Conservation (phyloP, 1,140 invertebrate genomes). For the Drosophila carrolli region DNA sequence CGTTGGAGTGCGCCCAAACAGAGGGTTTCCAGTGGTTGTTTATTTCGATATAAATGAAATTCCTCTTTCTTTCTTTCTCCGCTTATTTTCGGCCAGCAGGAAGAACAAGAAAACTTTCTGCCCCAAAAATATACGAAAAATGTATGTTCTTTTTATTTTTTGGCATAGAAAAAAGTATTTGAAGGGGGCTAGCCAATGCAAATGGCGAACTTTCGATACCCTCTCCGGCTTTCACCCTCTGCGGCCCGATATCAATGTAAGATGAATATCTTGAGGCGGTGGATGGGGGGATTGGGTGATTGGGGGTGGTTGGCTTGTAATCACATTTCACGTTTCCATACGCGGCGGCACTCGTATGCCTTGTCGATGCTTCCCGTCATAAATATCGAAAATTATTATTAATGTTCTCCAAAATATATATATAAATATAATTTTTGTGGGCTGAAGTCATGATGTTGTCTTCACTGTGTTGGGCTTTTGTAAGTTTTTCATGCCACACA, state of each 20-base stretch:
- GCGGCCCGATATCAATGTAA: conserved; percentile 59
- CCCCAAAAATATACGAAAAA: conserved; percentile 52
- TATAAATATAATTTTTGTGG: conserved; percentile 9
- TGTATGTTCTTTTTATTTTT: conserved; percentile 46
- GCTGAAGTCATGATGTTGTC: conserved; percentile 29
- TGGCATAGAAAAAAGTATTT: conserved; percentile 54
- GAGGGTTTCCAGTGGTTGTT: conserved; percentile 84
- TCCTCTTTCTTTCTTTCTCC: conserved; percentile 61
- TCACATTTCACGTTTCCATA: conserved; percentile 73
- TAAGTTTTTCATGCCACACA: conserved; percentile 40
- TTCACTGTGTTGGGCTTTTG: conserved; percentile 29
- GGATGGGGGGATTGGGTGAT: conserved; percentile 39
- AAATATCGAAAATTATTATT: conserved; percentile 83
- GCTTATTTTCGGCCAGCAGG: conserved; percentile 62
- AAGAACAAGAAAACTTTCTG: conserved; percentile 61
- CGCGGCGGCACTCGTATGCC: conserved; percentile 47
- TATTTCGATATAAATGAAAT: conserved; percentile 84
- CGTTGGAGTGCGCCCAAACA: conserved; percentile 81
- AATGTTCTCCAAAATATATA: conserved; percentile 55
- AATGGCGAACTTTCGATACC: conserved; percentile 69
- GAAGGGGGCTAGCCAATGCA: conserved; percentile 49
- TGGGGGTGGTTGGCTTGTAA: conserved; percentile 64
- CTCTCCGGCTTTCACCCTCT: conserved; percentile 35
- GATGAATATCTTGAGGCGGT: conserved; percentile 40
- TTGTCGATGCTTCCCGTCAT: conserved; percentile 75